Base-by-base conservation (phyloP, 1,140 invertebrate species). In the Nymphalis io region DNA sequence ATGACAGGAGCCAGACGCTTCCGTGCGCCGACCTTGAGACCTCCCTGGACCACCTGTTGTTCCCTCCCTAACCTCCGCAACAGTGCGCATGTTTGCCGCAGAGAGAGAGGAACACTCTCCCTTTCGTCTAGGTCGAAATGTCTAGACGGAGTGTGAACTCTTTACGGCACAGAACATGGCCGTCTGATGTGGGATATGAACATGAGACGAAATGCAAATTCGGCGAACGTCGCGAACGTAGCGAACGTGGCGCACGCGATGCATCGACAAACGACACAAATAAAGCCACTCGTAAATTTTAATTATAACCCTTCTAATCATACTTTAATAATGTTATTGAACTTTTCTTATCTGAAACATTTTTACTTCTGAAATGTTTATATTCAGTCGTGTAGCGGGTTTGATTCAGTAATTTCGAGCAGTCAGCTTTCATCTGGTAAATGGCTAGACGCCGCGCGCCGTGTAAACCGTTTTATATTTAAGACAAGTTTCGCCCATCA, bases 61-160 rank as follows among this genome's bases (percentile, higher is more conserved):
- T 81, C 73, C 75, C 60, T 71, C 73, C 57, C 74, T 55, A 55
- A 55, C 51, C 51, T 68, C 70, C 75, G 68, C 74, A 55, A 59
- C 66, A 83, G 62, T 87, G 87, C 88, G 87, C 88, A 88, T 87
- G 87, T 83, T 80, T 79, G 75, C 64, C 81, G 81, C 83, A 63
- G 69, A 81, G 81, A 85, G 78, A 59, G 80, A 74, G 81, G 79
- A 71, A 70, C 23, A 79, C 74, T 81, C 81, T 83, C 82, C 82
- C 81, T 87, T 81, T 88, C 87, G 74, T 74, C 74, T 74, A 81
- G 88, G 88, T 88, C 85, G 88, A 90, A 86, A 60, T 81, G 89
- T 90, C 88, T 90, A 89, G 87, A 90, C 87, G 78, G 75, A 76
- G 71, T 81, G 75, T 88, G 86, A 90, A 90, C 88, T 88, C 81